These are phyloP conservation scores for Fragum fragum DNA, from an alignment of 2,888 invertebrate species.

Conservation along the genomic window DNA sequence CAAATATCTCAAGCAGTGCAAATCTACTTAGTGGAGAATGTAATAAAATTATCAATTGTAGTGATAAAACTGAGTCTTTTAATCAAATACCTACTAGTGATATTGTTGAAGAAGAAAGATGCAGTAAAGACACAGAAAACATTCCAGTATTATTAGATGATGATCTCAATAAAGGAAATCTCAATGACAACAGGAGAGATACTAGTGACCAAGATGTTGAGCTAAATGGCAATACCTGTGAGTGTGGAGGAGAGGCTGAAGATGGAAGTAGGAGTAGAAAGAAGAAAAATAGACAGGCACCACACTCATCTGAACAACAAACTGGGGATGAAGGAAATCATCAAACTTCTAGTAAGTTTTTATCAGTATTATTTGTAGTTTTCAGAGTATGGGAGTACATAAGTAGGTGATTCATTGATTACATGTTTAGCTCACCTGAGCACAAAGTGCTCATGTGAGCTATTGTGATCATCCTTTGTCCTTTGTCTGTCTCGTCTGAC, in stretches of 20 bases:
- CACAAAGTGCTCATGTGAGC: no score
- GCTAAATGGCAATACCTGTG: not conserved
- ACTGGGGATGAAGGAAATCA: not conserved
- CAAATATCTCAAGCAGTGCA: no score
- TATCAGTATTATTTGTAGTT: no score
- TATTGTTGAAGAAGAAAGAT: not conserved
- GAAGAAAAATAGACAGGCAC: conserved; percentile 39
- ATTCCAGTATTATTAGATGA: no score
- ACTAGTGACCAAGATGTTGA: not conserved
- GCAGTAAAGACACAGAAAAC: not conserved
- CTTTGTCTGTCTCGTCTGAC: no score
- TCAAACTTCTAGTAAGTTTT: not conserved
- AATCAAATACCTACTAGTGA: not conserved
- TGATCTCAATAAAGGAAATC: not conserved
- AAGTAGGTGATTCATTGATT: no score
- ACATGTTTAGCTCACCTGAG: no score
- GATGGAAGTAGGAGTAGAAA: conserved; percentile 64
- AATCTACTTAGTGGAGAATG: no score
- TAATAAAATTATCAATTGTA: no score
- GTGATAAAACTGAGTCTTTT: not conserved
- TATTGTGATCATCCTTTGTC: no score
- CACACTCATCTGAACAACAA: conserved; percentile 12
- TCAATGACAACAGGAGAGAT: not conserved
- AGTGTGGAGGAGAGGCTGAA: conserved; percentile 49
- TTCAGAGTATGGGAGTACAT: no score